Percentiles rank a stretch among this genome's conserved stretches.
These are phyloP conservation scores for Silurus meridionalis DNA, from an alignment of 2,113 vertebrate genomes.

Conservation along the genomic window DNA sequence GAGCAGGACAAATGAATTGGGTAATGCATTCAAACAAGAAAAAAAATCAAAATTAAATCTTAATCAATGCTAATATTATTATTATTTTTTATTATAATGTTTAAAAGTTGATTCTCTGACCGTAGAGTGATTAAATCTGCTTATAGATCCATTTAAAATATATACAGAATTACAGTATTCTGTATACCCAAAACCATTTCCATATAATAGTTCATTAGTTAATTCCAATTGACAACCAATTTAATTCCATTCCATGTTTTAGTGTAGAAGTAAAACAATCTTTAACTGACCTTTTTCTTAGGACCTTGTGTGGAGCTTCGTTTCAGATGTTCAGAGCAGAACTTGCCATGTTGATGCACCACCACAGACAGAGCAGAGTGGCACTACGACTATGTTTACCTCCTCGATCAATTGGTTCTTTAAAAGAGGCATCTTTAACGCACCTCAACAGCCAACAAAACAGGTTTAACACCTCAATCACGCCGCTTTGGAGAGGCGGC, in stretches of 20 bases:
- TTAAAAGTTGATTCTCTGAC: neutral
- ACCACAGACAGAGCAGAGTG: neutral
- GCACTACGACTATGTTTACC: slow-evolving; percentile 36
- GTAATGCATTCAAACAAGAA: neutral
- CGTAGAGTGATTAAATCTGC: neutral
- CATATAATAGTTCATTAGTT: neutral
- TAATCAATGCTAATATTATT: neutral
- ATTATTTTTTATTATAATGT: neutral
- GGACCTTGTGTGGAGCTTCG: neutral
- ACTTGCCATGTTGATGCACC: slow-evolving; percentile 19
- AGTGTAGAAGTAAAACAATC: neutral
- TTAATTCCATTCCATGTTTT: too few relatives aligned
- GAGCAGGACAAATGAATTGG: neutral
- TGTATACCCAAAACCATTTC: neutral
- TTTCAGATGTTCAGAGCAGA: neutral
- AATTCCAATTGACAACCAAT: too few relatives aligned
- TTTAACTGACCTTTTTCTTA: slow-evolving; percentile 36
- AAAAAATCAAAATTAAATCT: neutral
- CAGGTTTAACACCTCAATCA: slow-evolving; percentile 62
- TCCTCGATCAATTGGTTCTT: slow-evolving; percentile 12
- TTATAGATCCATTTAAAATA: neutral
- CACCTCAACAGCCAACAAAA: slow-evolving; percentile 58
- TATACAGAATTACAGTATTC: too few relatives aligned
- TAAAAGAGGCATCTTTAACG: slow-evolving; percentile 14
- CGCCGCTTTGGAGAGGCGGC: slow-evolving; percentile 6